Evolutionary conservation across 1,140 invertebrate species (phyloP), one percentile per base, ranked within the genome.

Genomic region (Sipha flava): DNA sequence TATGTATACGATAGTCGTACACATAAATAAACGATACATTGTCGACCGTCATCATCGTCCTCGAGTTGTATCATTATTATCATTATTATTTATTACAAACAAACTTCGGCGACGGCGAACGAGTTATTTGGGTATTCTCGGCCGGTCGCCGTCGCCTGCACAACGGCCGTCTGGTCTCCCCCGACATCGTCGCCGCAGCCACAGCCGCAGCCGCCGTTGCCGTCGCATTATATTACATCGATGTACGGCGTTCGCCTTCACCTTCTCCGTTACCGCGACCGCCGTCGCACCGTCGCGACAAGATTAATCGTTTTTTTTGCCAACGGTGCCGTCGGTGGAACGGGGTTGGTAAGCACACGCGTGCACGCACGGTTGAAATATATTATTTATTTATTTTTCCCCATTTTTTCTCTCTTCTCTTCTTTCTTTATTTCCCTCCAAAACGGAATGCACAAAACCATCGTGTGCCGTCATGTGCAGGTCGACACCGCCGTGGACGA

Each of bases 401-500:
- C 31, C 62, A 21, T 3, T 12, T 23, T 34, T n/a, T 23, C 31
- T n/a, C 10, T 21, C 14, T 26, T 31, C 18, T 40, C 21, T 59
- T 59, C 31, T 31, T 59, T 43, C 9, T 43, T 31, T 66, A 23
- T 66, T 23, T 66, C 18, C 16, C 59, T n/a, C 62, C 37, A 40
- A 66, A 66, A 66, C 64, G 64, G 64, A 66, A 66, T 43, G 64
- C 64, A 66, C 37, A 26, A 66, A 66, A 66, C 21, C 37, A 21
- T n/a, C 31, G 59, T n/a, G n/a, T n/a, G n/a, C n/a, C n/a, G n/a
- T n/a, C n/a, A n/a, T n/a, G n/a, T n/a, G n/a, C n/a, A n/a, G n/a
- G n/a, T n/a, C 59, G 29, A 3, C 34, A 37, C 57, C 57, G 57
- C 57, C 57, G 59, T 43, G 34, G 34, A 6, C 34, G 31, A 34